phyloP scores from a whole-genome alignment of 2,113 vertebrate genomes.

The Mesembrinibis cayennensis region DNA sequence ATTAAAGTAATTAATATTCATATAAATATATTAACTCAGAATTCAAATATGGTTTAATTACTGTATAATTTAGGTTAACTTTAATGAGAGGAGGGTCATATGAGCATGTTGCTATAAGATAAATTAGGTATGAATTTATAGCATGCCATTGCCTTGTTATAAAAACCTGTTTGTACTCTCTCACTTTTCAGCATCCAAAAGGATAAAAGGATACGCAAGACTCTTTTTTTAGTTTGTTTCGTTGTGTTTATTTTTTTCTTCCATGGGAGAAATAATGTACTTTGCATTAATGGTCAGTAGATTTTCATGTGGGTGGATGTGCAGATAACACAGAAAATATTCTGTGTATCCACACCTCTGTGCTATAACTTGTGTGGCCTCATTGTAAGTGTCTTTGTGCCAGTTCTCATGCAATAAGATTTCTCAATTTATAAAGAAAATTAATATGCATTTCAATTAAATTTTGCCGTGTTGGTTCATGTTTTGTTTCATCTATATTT shows the following conservation, averaged over 20 bases:
- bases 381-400: not conserved
- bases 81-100: not conserved
- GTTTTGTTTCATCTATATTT: not conserved
- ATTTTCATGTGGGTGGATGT: not conserved
- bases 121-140: not conserved
- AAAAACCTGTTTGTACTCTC: not conserved
- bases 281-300: not conserved
- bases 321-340: not conserved
- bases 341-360: not conserved
- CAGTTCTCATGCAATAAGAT: not conserved
- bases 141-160: not conserved
- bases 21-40: not conserved
- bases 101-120: not conserved
- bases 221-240: not conserved
- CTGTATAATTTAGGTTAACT: not conserved
- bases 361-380: not conserved
- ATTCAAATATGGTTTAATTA: conserved; percentile 10
- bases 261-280: not conserved
- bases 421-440: not conserved
- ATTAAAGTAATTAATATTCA: not conserved
- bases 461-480: not conserved
- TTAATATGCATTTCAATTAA: not conserved
- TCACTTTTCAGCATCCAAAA: not conserved
- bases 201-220: not conserved
- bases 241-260: not conserved